Evolutionary conservation across 1,140 invertebrate genomes (phyloP).

Genomic region (Cydia strobilella): DNA sequence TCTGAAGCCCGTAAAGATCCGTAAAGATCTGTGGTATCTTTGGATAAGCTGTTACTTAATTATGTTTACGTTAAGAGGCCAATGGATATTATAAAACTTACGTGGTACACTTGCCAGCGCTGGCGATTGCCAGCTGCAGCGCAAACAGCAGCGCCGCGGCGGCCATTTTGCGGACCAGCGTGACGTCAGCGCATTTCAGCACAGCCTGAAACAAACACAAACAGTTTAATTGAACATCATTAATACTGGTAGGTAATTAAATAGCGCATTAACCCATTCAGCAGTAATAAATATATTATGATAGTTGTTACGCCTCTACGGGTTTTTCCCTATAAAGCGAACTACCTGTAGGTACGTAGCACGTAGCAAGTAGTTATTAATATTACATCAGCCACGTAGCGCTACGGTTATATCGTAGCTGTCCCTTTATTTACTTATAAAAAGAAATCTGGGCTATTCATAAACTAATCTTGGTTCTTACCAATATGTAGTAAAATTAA

Average conservation of each 20-base stretch:
- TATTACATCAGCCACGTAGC: too few species aligned
- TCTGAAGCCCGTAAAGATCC: too few species aligned
- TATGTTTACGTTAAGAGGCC: too few species aligned
- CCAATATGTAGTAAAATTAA: too few species aligned
- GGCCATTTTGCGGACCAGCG: constrained; percentile 52
- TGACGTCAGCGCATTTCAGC: constrained; percentile 57
- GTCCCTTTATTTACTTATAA: too few species aligned
- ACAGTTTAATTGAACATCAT: neutral
- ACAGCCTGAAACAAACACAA: constrained; percentile 36
- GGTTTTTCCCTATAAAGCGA: neutral
- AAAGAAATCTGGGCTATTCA: too few species aligned
- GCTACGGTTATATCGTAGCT: neutral
- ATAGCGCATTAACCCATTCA: neutral
- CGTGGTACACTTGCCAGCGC: constrained; percentile 69
- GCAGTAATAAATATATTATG: too few species aligned
- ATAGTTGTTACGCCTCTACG: neutral
- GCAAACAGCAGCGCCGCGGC: constrained; percentile 49
- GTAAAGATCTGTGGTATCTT: too few species aligned
- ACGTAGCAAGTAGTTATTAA: too few species aligned
- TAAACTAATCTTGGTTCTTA: too few species aligned
- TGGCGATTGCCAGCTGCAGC: constrained; percentile 53
- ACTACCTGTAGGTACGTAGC: neutral
- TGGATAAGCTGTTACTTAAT: too few species aligned
- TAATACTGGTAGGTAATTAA: neutral
- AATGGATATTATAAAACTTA: constrained; percentile 49